Conservation (phyloP, 2,797 vertebrate species). For the Pseudochaenichthys georgianus region DNA sequence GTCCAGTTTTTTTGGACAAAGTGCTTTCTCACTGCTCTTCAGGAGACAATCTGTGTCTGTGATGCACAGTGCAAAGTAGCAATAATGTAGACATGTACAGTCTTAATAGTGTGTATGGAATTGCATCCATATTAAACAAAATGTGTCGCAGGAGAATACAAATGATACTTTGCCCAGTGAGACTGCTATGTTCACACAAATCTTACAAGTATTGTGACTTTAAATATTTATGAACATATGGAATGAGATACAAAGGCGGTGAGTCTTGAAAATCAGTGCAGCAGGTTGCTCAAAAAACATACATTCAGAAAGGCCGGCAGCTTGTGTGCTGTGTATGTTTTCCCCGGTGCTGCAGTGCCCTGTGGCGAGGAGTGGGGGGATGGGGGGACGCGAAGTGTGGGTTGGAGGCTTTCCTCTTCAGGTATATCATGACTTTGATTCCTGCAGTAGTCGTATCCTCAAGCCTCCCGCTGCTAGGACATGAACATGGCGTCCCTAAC, state of each 20-base stretch:
- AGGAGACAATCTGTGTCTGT: slow-evolving; percentile 54
- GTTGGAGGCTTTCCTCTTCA: slow-evolving; percentile 51
- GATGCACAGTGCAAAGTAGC: slow-evolving; percentile 24
- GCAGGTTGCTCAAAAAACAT: slow-evolving; percentile 31
- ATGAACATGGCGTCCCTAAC: slow-evolving; percentile 54
- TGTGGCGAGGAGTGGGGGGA: neutral
- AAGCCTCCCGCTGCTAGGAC: slow-evolving; percentile 59
- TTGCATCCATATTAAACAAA: neutral
- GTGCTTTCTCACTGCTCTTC: slow-evolving; percentile 43
- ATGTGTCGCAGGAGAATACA: neutral
- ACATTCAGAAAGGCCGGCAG: slow-evolving; percentile 27
- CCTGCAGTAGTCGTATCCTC: slow-evolving; percentile 58
- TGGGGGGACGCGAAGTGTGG: slow-evolving; percentile 2
- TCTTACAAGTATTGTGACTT: slow-evolving; percentile 33
- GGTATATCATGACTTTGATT: slow-evolving; percentile 73
- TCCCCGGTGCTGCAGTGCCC: slow-evolving; percentile 58
- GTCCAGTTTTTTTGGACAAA: slow-evolving; percentile 42
- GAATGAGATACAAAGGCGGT: slow-evolving; percentile 1
- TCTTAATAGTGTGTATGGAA: neutral
- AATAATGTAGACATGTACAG: slow-evolving; percentile 1
- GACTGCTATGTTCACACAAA: slow-evolving; percentile 31
- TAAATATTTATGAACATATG: slow-evolving; percentile 52
- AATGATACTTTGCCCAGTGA: neutral
- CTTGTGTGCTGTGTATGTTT: slow-evolving; percentile 27
- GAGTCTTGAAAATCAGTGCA: slow-evolving; percentile 19